phyloP scores from a whole-genome alignment of 2,888 invertebrate species.

The Lagria hirta region DNA sequence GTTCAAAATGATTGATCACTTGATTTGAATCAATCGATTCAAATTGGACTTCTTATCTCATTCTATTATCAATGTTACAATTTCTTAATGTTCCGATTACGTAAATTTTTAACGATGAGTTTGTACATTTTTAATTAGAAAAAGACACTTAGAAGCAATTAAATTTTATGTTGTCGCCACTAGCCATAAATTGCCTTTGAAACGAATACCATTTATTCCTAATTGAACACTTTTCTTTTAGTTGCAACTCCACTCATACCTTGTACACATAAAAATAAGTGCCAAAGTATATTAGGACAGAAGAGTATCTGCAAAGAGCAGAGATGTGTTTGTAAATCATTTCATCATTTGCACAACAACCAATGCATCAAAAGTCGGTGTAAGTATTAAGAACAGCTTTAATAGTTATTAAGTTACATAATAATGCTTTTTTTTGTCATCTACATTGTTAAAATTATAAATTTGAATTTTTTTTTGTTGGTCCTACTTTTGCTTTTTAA shows the following conservation, averaged over 20 bases:
- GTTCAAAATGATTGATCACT: too few relatives aligned
- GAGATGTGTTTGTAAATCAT: slow-evolving; percentile 42
- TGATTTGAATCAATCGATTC: too few relatives aligned
- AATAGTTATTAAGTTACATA: not conserved
- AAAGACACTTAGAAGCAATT: too few relatives aligned
- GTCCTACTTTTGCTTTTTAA: not conserved
- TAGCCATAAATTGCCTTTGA: too few relatives aligned
- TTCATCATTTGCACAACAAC: slow-evolving; percentile 43
- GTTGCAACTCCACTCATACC: slow-evolving; percentile 24
- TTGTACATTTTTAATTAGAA: too few relatives aligned
- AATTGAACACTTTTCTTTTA: too few relatives aligned
- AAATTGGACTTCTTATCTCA: too few relatives aligned
- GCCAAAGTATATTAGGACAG: slow-evolving; percentile 37
- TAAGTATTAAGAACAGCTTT: slow-evolving; percentile 18
- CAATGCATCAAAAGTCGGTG: slow-evolving; percentile 47
- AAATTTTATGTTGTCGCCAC: too few relatives aligned
- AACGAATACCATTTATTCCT: too few relatives aligned
- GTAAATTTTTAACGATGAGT: too few relatives aligned
- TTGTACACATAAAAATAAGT: slow-evolving; percentile 36
- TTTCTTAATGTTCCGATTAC: too few relatives aligned
- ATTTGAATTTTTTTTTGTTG: not conserved
- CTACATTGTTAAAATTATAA: not conserved
- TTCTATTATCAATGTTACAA: too few relatives aligned
- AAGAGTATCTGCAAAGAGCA: slow-evolving; percentile 42
- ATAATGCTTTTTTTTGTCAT: not conserved